Base-by-base conservation (phyloP, 2,113 vertebrate genomes). In the Caretta caretta region DNA sequence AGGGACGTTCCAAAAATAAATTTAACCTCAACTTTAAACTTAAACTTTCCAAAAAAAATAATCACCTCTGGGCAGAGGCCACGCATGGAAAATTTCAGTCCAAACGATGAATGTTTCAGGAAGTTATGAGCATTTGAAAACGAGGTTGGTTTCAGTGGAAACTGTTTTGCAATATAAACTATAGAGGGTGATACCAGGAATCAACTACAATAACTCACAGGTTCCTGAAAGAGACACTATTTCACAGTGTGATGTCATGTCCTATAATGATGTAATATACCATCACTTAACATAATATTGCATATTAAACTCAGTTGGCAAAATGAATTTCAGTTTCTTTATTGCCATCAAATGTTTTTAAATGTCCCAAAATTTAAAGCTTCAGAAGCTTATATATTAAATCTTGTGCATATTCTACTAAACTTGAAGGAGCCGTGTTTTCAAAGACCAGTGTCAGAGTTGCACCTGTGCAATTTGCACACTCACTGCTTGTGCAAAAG, bases 321-420 rank as follows among this genome's bases (percentile, higher is more conserved):
- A 87, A 96, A 96, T 95, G 92, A 92, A 96, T 76, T 95, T 96
- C 92, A 65, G 94, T 92, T 93, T 79, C 89, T 96, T 96, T 96
- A 93, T 86, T 84, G 93, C 94, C 84, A 88, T 96, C 87, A 92
- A 95, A 96, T 92, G 92, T 88, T 93, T 96, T 75, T 95, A 96
- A 97, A 96, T 81, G 93, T 87, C 81, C 72, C 94, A 88, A 65
- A 92, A 91, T 89, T 84, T 91, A 84, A 95, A 95, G 91, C 89
- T 97, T 96, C 86, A 80, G 65, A 92, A 93, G 83, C 84, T 92
- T 94, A 86, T 16, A 8, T 59, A 91, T 93, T 92, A 94, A 95
- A 84, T 87, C 83, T 81, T 38, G 50, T 35, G 56, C 78, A 79
- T 88, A 85, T 87, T 87, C 89, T 93, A 83, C 0, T 3, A 94